A percentile compares a stretch with the other conserved stretches of the same genome.
phyloP scores from a whole-genome alignment of 2,797 vertebrate species.

The Botia almorhae region DNA sequence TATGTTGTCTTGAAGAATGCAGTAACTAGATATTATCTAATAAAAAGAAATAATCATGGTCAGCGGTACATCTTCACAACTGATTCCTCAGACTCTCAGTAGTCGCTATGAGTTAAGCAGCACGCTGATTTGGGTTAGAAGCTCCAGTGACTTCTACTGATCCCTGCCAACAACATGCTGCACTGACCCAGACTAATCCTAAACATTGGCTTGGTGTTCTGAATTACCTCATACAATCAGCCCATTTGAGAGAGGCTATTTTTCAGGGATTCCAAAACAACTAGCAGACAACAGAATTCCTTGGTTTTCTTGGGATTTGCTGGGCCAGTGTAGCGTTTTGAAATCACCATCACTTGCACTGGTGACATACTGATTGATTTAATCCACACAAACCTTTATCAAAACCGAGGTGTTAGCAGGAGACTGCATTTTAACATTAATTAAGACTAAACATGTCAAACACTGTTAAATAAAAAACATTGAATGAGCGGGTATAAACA shows the following conservation, averaged over 20 bases:
- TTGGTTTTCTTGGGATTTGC: background rate
- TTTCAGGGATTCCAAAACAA: slow-evolving; percentile 20
- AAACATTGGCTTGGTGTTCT: slow-evolving; percentile 5
- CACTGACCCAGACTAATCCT: slow-evolving; percentile 1
- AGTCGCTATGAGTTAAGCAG: slow-evolving; percentile 53
- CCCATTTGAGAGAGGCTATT: background rate
- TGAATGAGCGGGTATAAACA: background rate
- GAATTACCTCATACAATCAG: background rate
- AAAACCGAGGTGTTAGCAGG: slow-evolving; percentile 19
- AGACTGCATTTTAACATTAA: slow-evolving; percentile 18
- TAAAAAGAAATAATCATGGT: slow-evolving; percentile 4
- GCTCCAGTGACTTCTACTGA: slow-evolving; percentile 40
- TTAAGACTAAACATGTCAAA: slow-evolving; percentile 2
- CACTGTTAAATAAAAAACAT: background rate
- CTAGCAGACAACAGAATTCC: slow-evolving; percentile 33
- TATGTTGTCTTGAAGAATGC: slow-evolving; percentile 12
- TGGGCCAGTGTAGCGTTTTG: slow-evolving; percentile 12
- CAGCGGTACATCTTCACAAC: slow-evolving; percentile 7
- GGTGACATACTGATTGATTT: slow-evolving; percentile 18
- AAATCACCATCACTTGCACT: background rate
- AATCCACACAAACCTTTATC: background rate
- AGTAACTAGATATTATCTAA: slow-evolving; percentile 1
- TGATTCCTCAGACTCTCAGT: slow-evolving; percentile 43
- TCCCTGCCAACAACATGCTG: slow-evolving; percentile 43
- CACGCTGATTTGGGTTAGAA: slow-evolving; percentile 47